These are phyloP conservation scores for Gasterosteus aculeatus DNA, from an alignment of 2,113 vertebrate species.

Conservation along the genomic window DNA sequence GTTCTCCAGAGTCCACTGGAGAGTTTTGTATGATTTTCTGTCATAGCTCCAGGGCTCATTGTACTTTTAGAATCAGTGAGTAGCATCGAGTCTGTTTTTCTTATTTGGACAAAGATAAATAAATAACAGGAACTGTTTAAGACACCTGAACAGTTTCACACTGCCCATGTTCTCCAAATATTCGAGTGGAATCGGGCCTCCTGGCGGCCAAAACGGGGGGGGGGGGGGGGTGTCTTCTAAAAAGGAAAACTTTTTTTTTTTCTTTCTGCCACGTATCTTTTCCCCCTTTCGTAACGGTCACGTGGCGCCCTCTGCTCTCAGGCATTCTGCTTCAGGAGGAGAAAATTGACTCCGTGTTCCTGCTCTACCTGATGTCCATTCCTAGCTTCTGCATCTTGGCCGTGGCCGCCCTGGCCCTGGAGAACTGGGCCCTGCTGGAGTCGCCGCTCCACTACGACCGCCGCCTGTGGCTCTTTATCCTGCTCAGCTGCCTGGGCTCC, in stretches of 20 bases:
- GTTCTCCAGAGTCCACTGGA: not conserved
- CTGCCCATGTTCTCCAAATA: not conserved
- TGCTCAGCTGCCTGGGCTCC: constrained; percentile 94
- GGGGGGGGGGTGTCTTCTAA: not conserved
- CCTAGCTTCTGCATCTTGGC: constrained; percentile 95
- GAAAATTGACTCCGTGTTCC: constrained; percentile 88
- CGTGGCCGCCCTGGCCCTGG: constrained; percentile 86
- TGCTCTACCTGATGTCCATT: constrained; percentile 94
- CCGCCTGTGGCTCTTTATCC: constrained; percentile 89
- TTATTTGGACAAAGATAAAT: not conserved
- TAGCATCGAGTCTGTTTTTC: not conserved
- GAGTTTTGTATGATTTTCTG: constrained; percentile 21
- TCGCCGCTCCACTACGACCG: constrained; percentile 80
- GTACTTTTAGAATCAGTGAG: not conserved
- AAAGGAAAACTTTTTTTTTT: not conserved
- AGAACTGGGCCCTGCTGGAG: constrained; percentile 85
- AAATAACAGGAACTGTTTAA: not conserved
- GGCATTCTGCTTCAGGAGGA: constrained; percentile 93
- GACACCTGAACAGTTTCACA: not conserved
- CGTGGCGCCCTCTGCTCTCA: constrained; percentile 55
- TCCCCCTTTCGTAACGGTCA: not conserved
- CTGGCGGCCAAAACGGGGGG: not conserved
- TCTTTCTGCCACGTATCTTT: not conserved
- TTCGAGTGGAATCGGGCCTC: not conserved
- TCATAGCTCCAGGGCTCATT: not conserved